Percentiles rank a stretch among this genome's conserved stretches.
Evolutionary conservation across 2,797 vertebrate species (phyloP).

Genomic region (Sylvia borin): DNA sequence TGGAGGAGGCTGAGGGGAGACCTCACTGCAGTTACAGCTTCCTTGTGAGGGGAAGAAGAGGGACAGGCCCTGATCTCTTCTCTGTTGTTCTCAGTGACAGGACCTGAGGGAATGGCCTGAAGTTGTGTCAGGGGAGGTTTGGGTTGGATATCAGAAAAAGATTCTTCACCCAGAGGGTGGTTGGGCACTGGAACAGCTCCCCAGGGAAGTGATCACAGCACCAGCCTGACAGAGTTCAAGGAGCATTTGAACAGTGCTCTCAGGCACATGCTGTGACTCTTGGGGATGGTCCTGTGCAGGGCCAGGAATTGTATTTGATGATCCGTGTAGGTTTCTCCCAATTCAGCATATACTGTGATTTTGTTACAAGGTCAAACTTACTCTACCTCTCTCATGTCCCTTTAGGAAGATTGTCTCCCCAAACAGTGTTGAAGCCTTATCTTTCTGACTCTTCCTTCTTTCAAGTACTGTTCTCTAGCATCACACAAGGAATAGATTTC

Average conservation of each 20-base stretch:
- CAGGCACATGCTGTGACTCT: neutral
- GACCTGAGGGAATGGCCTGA: rapidly evolving
- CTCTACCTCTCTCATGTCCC: neutral
- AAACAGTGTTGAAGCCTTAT: neutral
- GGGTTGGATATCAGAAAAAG: too few relatives aligned
- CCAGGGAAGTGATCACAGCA: neutral
- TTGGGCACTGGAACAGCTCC: neutral
- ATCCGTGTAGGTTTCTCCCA: neutral
- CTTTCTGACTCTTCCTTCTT: neutral
- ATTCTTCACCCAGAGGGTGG: neutral
- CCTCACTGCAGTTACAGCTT: rapidly evolving
- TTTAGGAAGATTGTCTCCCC: neutral
- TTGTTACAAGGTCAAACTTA: neutral
- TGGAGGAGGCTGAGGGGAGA: neutral
- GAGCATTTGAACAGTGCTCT: neutral
- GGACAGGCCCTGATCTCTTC: neutral
- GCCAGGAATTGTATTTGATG: neutral
- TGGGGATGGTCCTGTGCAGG: neutral
- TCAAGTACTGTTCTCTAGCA: neutral
- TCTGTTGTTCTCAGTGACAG: neutral
- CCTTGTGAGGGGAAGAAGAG: neutral
- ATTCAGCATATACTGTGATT: neutral
- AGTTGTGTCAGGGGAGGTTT: neutral
- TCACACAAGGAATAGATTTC: neutral
- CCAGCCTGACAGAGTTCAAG: neutral